Evolutionary conservation across 2,797 vertebrate genomes (phyloP).

Genomic region (Trachurus trachurus): DNA sequence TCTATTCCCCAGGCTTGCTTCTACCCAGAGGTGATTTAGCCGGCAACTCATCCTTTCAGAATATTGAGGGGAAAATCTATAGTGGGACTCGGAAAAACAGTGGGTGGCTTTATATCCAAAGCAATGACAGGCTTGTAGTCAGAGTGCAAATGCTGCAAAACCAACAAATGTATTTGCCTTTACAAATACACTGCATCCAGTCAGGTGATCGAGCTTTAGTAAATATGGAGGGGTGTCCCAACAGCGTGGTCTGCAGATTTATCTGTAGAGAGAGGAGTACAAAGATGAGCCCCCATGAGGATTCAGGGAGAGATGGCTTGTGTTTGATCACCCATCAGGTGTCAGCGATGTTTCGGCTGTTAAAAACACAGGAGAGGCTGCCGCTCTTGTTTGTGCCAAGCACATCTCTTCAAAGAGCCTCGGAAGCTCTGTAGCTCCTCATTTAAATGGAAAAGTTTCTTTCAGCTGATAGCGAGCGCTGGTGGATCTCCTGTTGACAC

Average conservation of each 20-base stretch:
- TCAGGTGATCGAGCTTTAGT: constrained; percentile 80
- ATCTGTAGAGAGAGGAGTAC: constrained; percentile 79
- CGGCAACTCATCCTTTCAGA: constrained; percentile 66
- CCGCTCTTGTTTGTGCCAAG: constrained; percentile 86
- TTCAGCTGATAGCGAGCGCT: constrained; percentile 71
- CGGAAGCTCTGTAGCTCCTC: constrained; percentile 82
- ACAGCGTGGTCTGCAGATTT: constrained; percentile 83
- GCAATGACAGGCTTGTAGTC: constrained; percentile 62
- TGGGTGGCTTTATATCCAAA: constrained; percentile 69
- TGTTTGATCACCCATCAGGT: constrained; percentile 90
- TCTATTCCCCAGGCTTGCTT: constrained; percentile 60
- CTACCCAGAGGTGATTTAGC: constrained; percentile 76
- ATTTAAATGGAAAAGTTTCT: constrained; percentile 88
- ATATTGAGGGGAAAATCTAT: constrained; percentile 47
- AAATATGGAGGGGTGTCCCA: constrained; percentile 83
- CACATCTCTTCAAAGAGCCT: constrained; percentile 86
- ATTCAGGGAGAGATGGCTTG: constrained; percentile 80
- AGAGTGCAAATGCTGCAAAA: constrained; percentile 75
- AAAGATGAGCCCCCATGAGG: constrained; percentile 84
- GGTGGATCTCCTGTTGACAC: constrained; percentile 86
- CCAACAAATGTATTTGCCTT: constrained; percentile 71
- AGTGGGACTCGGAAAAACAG: constrained; percentile 54
- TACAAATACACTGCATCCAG: constrained; percentile 65
- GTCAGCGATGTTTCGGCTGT: constrained; percentile 86
- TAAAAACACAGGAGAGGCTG: constrained; percentile 87